Evolutionary conservation across 2,888 invertebrate genomes (phyloP).

Genomic region (Empis stercorea): DNA sequence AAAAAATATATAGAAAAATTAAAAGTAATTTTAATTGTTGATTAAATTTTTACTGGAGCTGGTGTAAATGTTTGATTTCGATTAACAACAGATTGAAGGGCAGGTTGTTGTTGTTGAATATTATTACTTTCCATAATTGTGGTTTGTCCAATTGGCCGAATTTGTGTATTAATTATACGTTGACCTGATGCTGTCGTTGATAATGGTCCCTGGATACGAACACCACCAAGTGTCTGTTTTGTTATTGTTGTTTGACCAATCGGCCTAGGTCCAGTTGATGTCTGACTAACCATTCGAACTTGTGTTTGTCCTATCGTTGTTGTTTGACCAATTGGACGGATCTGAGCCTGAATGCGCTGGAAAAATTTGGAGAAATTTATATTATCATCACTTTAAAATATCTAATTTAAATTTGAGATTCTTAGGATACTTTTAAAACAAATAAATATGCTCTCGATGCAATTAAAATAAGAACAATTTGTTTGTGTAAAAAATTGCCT

Average conservation of each 20-base stretch:
- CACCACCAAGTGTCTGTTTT: constrained; percentile 30
- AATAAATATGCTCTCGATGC: too few relatives aligned
- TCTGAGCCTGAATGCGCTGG: constrained; percentile 38
- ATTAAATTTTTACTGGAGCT: not conserved
- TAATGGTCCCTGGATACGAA: constrained; percentile 29
- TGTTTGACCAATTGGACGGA: constrained; percentile 40
- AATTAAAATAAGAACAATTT: too few relatives aligned
- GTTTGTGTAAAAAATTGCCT: too few relatives aligned
- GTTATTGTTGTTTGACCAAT: constrained; percentile 38
- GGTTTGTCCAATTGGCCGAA: constrained; percentile 23
- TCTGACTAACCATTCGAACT: constrained; percentile 47
- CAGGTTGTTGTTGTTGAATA: constrained; percentile 27
- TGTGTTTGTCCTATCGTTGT: constrained; percentile 43
- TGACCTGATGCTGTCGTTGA: constrained; percentile 22
- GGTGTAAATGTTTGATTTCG: constrained; percentile 9
- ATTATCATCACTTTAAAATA: too few relatives aligned
- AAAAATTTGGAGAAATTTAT: constrained; percentile 6
- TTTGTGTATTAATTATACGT: constrained; percentile 27
- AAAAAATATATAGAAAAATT: too few relatives aligned
- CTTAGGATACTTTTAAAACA: too few relatives aligned
- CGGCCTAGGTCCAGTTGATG: constrained; percentile 28
- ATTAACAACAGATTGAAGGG: constrained; percentile 31
- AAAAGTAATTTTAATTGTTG: constrained; percentile 1
- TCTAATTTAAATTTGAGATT: not conserved
- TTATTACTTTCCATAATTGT: constrained; percentile 22